Evolutionary conservation across 2,888 invertebrate species (phyloP), one percentile per base, ranked within the genome.

Genomic region (Polyommatus icarus): DNA sequence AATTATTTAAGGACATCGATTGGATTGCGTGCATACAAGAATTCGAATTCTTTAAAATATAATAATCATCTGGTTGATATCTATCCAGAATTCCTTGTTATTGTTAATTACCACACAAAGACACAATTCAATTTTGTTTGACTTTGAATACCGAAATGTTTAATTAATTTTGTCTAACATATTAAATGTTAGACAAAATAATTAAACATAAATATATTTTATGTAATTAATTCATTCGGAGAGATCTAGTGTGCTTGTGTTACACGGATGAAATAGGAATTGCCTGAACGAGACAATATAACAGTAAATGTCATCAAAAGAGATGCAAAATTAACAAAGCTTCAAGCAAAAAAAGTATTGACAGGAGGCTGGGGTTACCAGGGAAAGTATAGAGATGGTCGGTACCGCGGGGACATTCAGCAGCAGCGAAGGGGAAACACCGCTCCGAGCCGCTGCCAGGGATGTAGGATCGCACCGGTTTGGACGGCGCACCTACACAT

Each of bases 351-450:
- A 84, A 81, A 88, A 85, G 80, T 84, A 80, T 83, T 57, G 57
- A 72, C 57, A 72, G 57, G 57, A 77, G 72, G 54, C 71, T 50
- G 84, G 82, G 85, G 85, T 91, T 92, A 93, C 92, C 93, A 83
- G 92, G 90, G 83, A 90, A 88, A 81, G 90, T 91, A 90, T 92
- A 92, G 80, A 91, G 91, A 86, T 91, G 91, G 78, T 91, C 90
- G 81, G 86, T 85, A 80, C 87, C 87, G 81, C 91, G 88, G 80
- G 92, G 84, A 84, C 87, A 88, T 82, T 90, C 90, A 77, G 85
- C 85, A 72, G 86, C 85, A 76, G 87, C 86, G 86, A 87, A 89
- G 84, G 90, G 86, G 87, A 89, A 91, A 87, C 91, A 89, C 82
- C 91, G 86, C 85, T 91, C 91, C 18, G 91, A 89, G 77, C 91